phyloP scores from a whole-genome alignment of 2,888 invertebrate genomes.

The Spodoptera picta region DNA sequence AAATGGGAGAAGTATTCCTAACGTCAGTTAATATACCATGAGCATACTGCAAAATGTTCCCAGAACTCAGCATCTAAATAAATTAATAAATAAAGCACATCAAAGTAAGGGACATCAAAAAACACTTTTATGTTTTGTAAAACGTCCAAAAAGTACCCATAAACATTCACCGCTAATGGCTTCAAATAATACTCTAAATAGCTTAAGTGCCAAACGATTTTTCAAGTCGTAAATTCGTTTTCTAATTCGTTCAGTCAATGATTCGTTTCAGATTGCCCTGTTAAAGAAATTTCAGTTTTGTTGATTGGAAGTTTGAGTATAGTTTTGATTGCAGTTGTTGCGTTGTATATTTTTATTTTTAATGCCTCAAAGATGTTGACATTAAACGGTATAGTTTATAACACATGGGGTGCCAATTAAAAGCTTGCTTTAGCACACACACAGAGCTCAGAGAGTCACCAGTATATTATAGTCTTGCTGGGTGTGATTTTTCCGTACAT shows the following conservation, averaged over 20 bases:
- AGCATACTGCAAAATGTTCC: slow-evolving; percentile 12
- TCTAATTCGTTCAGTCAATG: slow-evolving; percentile 48
- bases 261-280: slow-evolving; percentile 35
- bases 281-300: slow-evolving; percentile 21
- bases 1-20: slow-evolving; percentile 41
- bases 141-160: slow-evolving; percentile 60
- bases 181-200: slow-evolving; percentile 68
- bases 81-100: slow-evolving; percentile 61
- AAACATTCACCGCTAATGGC: slow-evolving; percentile 64
- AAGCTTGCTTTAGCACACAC: slow-evolving; percentile 16
- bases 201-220: slow-evolving; percentile 61
- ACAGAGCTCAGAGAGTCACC: no score
- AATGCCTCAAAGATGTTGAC: slow-evolving; percentile 35
- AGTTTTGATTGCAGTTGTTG: not conserved
- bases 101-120: slow-evolving; percentile 58
- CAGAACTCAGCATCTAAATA: slow-evolving; percentile 44
- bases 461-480: no score
- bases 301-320: not conserved
- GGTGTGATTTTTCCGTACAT: no score
- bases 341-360: slow-evolving; percentile 27
- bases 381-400: slow-evolving; percentile 45
- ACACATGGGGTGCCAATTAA: slow-evolving; percentile 38
- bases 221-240: slow-evolving; percentile 63
- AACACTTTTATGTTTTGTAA: slow-evolving; percentile 59
- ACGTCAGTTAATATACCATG: slow-evolving; percentile 37